Base-by-base conservation (phyloP, 2,888 invertebrate genomes). In the Caprella mutica region DNA sequence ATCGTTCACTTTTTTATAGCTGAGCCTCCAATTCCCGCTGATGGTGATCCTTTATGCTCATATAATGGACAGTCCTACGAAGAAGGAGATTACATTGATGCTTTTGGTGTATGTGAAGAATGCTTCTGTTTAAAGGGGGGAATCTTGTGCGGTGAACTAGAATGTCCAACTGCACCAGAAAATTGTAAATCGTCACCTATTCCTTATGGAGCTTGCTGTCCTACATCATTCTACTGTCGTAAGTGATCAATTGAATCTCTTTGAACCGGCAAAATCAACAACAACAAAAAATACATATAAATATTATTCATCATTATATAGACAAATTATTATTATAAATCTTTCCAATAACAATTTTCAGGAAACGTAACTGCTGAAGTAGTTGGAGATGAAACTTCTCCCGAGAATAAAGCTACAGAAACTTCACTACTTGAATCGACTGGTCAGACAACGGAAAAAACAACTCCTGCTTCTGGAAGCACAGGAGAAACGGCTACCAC, bases 211-310 rank as follows among this genome's bases (percentile, higher is more conserved):
- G 17, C 5, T n/a, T 65, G 65, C 52, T 65, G 65, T 30, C 61
- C 65, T 46, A 48, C 46, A 12, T 56, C 56, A 40, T 65, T 59
- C 39, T 50, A 59, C 40, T 65, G 65, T 46, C 58, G 65, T 65
- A 52, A 58, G 61, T 29, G 23, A 0, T 38, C 17, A n/a, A 14
- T 19, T 8, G n/a, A n/a, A n/a, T n/a, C n/a, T n/a, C n/a, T n/a
- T n/a, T n/a, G n/a, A n/a, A n/a, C n/a, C n/a, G n/a, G n/a, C n/a
- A n/a, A n/a, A n/a, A n/a, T n/a, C n/a, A n/a, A n/a, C n/a, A n/a
- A n/a, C n/a, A n/a, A n/a, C n/a, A n/a, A n/a, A n/a, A n/a, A n/a
- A n/a, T n/a, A n/a, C n/a, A n/a, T n/a, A n/a, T n/a, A n/a, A n/a
- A n/a, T n/a, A n/a, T n/a, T n/a, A n/a, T n/a, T n/a, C n/a, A n/a